Base-by-base conservation (phyloP, 2,888 invertebrate species). In the Cosmia trapezina region DNA sequence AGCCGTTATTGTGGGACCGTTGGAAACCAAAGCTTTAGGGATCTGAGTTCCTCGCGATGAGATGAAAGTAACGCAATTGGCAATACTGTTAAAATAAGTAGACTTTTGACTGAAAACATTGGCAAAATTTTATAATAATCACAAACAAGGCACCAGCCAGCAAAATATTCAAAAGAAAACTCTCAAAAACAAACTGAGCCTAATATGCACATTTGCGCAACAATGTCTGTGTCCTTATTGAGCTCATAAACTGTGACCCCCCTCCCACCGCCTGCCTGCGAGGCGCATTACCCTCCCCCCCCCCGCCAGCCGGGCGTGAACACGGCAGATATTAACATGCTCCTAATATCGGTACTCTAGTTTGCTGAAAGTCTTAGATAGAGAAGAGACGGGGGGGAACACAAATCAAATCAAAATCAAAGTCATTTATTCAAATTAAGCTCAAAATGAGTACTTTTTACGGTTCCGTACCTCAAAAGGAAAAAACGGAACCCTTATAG, bases 151-250 rank as follows among this genome's bases (percentile, higher is more conserved):
- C 17, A 28, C 14, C 22, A 2, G 33, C 4, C 33, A 77, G 14
- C 45, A 37, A 53, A 5, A 41, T 47, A 41, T 53, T 51, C 22
- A 43, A 33, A 17, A 22, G 41, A 43, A 37, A 62, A 57, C 8
- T 4, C 53, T 17, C 14, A n/a, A 61, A 73, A 81, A 28, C 17
- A 54, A 56, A 56, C 47, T 64, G n/a, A 8, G 28, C 7, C 14
- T 53, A 53, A 77, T 47, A 64, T 19, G 51, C 60, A 68, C 63
- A 57, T 49, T 78, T 54, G 59, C n/a, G n/a, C 19, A 57, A 68
- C 53, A 57, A 53, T 9, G 53, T 61, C 17, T 43, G 49, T 60
- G 59, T 54, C 51, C 75, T 75, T 83, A 85, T 80, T 85, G 72
- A 71, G 41, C 47, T 45, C 69, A 83, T 80, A 80, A 77, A 78